Conservation (phyloP, 2,113 vertebrate genomes). For the Cyphomyrus plagiostoma region DNA sequence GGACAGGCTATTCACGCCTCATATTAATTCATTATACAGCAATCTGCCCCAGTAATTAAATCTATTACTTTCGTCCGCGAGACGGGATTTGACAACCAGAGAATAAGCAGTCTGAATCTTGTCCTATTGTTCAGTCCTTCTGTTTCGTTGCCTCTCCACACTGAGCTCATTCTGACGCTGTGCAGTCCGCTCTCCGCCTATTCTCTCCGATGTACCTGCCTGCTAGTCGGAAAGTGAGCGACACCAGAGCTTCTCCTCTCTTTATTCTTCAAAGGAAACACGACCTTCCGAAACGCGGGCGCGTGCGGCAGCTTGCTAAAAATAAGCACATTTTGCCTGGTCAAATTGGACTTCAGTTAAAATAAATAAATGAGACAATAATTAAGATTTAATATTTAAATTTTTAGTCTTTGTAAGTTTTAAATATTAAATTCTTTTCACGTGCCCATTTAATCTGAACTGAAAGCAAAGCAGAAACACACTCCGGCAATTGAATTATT, state of each 20-base stretch:
- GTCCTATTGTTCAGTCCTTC: slow-evolving; percentile 48
- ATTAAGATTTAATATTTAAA: neutral
- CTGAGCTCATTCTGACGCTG: slow-evolving; percentile 44
- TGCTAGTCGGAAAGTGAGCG: slow-evolving; percentile 40
- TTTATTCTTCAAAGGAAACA: slow-evolving; percentile 51
- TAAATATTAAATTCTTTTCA: too few relatives aligned
- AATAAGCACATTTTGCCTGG: slow-evolving; percentile 48
- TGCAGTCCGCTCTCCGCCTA: slow-evolving; percentile 51
- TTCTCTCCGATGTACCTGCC: slow-evolving; percentile 56
- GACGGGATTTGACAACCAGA: slow-evolving; percentile 46
- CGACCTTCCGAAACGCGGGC: slow-evolving; percentile 44
- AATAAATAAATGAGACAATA: neutral
- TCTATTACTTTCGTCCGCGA: slow-evolving; percentile 40
- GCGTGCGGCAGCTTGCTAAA: slow-evolving; percentile 33
- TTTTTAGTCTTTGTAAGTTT: too few relatives aligned
- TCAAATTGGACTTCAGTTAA: slow-evolving; percentile 37
- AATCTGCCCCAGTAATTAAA: slow-evolving; percentile 56
- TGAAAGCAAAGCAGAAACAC: neutral
- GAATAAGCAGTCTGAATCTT: slow-evolving; percentile 55
- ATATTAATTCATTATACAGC: slow-evolving; percentile 42
- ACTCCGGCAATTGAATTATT: neutral
- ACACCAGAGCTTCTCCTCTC: slow-evolving; percentile 34
- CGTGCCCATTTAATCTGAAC: neutral
- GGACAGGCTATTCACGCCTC: slow-evolving; percentile 35
- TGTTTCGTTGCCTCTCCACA: slow-evolving; percentile 36